phyloP scores from a whole-genome alignment of 2,888 invertebrate genomes.

The Epinotia demarniana region DNA sequence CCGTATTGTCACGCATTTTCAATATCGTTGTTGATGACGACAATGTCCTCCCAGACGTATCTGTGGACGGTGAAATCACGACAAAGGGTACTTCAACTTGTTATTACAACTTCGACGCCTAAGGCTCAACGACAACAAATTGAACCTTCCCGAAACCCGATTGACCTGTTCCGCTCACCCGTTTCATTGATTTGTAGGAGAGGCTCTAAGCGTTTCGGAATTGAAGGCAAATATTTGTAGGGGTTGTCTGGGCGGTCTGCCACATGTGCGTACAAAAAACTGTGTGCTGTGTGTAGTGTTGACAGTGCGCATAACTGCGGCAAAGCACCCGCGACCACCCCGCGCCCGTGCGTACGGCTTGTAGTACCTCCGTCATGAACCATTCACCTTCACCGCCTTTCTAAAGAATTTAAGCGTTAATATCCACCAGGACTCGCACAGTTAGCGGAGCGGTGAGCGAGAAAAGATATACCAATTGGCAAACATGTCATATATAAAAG shows the following conservation, averaged over 20 bases:
- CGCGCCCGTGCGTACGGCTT: neutral
- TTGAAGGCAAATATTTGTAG: conserved; percentile 81
- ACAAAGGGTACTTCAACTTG: no score
- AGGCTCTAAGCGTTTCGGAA: conserved; percentile 79
- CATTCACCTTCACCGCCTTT: neutral
- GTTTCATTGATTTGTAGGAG: conserved; percentile 69
- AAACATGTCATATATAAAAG: no score
- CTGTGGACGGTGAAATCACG: no score
- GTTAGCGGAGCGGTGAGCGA: no score
- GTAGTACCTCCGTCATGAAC: neutral
- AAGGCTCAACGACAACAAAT: conserved; percentile 51
- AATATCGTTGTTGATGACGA: no score
- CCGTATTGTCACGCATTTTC: no score
- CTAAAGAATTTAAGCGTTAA: neutral
- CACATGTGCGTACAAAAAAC: conserved; percentile 78
- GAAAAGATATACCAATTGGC: no score
- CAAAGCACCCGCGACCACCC: conserved; percentile 74
- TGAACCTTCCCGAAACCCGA: conserved; percentile 54
- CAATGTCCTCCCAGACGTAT: no score
- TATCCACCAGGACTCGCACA: no score
- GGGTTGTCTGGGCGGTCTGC: conserved; percentile 73
- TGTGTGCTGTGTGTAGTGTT: conserved; percentile 76
- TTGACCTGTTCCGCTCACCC: conserved; percentile 65
- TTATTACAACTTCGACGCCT: no score
- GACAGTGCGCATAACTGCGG: conserved; percentile 81